Evolutionary conservation across 2,888 invertebrate species (phyloP).

Genomic region (Silvanus unidentatus): DNA sequence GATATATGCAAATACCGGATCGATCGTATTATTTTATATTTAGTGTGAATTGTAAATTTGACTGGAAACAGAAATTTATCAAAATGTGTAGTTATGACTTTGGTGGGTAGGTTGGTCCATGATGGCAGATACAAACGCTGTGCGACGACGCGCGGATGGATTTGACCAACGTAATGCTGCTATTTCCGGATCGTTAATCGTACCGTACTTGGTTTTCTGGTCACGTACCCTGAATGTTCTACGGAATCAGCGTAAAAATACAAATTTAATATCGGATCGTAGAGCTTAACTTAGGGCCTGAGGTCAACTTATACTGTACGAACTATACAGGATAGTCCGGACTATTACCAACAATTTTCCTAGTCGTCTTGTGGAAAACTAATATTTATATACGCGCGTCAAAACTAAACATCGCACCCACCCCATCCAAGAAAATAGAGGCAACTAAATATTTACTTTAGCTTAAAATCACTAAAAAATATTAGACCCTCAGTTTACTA

Average conservation of each 20-base stretch:
- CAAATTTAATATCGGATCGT: constrained; percentile 55
- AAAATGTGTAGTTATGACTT: not conserved
- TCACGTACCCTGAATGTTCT: constrained; percentile 53
- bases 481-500: too few species aligned
- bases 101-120: constrained; percentile 17
- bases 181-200: constrained; percentile 53
- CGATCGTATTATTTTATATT: too few species aligned
- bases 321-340: constrained; percentile 19
- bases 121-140: constrained; percentile 25
- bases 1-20: too few species aligned
- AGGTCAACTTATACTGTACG: constrained; percentile 23
- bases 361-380: constrained; percentile 15
- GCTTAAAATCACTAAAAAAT: too few species aligned
- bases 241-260: constrained; percentile 60
- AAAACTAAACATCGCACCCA: too few species aligned
- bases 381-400: constrained; percentile 13
- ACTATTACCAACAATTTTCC: constrained; percentile 23
- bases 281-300: constrained; percentile 36
- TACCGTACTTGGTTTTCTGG: constrained; percentile 50
- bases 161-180: constrained; percentile 40
- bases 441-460: too few species aligned
- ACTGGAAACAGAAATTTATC: too few species aligned
- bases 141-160: constrained; percentile 31
- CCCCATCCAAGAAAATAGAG: too few species aligned
- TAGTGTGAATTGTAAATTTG: too few species aligned